These are phyloP conservation scores for Folsomia candida DNA, from an alignment of 2,888 invertebrate genomes.

Conservation along the genomic window DNA sequence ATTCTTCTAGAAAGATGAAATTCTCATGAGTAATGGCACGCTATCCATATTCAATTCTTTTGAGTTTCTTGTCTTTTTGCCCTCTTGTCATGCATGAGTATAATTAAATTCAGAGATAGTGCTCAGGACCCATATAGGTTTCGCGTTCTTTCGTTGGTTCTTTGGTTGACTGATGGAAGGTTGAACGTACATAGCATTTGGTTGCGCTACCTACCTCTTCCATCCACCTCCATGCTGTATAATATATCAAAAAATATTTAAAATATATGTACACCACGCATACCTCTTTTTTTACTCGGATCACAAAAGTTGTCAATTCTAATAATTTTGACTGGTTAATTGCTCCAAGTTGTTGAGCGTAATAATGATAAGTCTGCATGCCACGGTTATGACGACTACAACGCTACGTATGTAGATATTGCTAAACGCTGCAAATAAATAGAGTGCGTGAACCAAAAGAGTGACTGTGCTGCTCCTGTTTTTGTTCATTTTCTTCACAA, in stretches of 20 bases:
- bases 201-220: too few relatives aligned
- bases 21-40: slow-evolving; percentile 16
- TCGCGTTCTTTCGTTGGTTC: background rate
- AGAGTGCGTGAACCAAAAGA: background rate
- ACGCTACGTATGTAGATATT: background rate
- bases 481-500: background rate
- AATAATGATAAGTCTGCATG: background rate
- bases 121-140: background rate
- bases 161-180: too few relatives aligned
- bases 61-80: background rate
- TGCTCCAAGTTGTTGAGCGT: background rate
- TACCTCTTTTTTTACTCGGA: background rate
- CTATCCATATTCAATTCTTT: slow-evolving; percentile 8
- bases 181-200: background rate
- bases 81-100: slow-evolving; percentile 5
- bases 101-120: background rate
- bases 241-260: too few relatives aligned
- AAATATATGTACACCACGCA: too few relatives aligned
- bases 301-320: slow-evolving; percentile 6
- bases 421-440: too few relatives aligned
- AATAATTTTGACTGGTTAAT: slow-evolving; percentile 8
- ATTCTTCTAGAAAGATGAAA: slow-evolving; percentile 11
- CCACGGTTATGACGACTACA: background rate
- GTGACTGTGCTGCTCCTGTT: too few relatives aligned
- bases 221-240: too few relatives aligned